Percentiles rank a stretch among this genome's conserved stretches.
Conservation (phyloP, 2,797 vertebrate genomes). For the Cercopithecus petaurista region DNA sequence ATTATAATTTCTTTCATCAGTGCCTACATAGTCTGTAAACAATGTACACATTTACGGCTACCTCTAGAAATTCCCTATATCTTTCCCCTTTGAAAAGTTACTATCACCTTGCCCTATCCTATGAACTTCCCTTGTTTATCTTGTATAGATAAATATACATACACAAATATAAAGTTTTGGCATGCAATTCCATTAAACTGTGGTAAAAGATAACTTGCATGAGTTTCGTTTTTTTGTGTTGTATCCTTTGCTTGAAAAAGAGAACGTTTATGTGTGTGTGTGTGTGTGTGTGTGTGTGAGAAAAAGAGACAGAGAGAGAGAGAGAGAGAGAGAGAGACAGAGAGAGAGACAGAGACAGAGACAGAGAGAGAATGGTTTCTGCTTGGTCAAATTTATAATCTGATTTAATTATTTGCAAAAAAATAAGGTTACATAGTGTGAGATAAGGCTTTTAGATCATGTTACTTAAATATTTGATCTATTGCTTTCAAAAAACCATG, state of each 20-base stretch:
- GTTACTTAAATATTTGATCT: neutral
- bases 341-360: neutral
- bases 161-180: neutral
- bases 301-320: neutral
- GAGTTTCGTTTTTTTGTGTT: neutral
- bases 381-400: too few species aligned
- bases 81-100: neutral
- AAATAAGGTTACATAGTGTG: neutral
- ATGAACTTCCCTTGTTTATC: neutral
- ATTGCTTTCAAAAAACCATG: neutral
- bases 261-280: too few species aligned
- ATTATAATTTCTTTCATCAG: neutral
- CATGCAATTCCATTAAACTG: neutral
- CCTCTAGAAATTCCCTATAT: neutral
- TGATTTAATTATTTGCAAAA: neutral
- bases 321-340: neutral
- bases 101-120: neutral
- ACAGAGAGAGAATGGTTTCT: neutral
- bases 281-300: neutral
- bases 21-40: neutral
- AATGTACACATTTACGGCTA: neutral
- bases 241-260: neutral
- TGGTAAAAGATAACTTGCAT: neutral
- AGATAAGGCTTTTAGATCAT: neutral
- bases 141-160: neutral